phyloP scores from a whole-genome alignment of 2,797 vertebrate species.

The Typhlichthys eigenmanni region DNA sequence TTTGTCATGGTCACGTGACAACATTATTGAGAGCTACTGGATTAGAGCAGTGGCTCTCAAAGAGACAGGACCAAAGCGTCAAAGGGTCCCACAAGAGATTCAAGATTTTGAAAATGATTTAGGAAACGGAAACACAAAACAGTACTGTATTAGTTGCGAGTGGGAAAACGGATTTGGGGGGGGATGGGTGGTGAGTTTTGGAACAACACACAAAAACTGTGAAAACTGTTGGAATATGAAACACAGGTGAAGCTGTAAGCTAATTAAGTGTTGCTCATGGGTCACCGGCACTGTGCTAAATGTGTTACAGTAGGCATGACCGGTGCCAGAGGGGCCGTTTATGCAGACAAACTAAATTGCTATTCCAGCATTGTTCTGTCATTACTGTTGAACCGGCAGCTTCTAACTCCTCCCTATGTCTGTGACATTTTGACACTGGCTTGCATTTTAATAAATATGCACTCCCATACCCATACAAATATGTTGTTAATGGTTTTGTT shows the following conservation, averaged over 20 bases:
- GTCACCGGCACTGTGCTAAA: conserved; percentile 51
- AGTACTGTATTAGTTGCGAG: conserved; percentile 35
- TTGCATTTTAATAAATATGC: conserved; percentile 22
- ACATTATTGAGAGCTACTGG: no score
- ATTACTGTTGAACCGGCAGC: conserved; percentile 1
- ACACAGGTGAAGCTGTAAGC: conserved; percentile 60
- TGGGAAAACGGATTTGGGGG: conserved; percentile 18
- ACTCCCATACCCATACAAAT: conserved; percentile 15
- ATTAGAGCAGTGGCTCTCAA: no score
- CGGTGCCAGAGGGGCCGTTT: no score
- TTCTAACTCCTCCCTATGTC: conserved; percentile 6
- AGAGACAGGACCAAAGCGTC: no score
- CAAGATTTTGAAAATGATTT: no score
- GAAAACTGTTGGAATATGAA: conserved; percentile 55
- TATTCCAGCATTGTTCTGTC: conserved; percentile 1
- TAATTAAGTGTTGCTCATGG: conserved; percentile 60
- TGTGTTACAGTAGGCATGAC: conserved; percentile 3
- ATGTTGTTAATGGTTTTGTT: conserved; percentile 29
- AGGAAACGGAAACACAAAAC: no score
- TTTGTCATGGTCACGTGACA: no score
- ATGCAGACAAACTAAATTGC: not conserved
- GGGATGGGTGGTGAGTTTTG: conserved; percentile 41
- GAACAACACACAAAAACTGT: conserved; percentile 57
- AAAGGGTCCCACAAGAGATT: no score
- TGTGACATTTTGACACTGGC: conserved; percentile 28